Evolutionary conservation across 2,888 invertebrate species (phyloP).

Genomic region (Spisula subtruncata): DNA sequence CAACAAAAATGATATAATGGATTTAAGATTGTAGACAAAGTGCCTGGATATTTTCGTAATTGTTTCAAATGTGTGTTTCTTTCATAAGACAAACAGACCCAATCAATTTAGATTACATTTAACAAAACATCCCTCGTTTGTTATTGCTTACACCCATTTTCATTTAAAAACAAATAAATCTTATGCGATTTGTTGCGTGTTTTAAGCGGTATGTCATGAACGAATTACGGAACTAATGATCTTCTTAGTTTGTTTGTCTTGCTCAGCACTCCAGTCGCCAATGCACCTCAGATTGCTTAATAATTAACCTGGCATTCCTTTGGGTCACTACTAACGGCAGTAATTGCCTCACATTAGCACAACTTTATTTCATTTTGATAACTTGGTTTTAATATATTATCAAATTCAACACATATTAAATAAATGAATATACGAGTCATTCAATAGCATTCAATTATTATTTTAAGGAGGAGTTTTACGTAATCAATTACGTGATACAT

Average conservation of each 20-base stretch:
- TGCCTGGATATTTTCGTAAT: neutral
- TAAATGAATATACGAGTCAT: too few relatives aligned
- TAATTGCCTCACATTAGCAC: neutral
- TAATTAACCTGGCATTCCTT: neutral
- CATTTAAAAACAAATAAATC: conserved; percentile 17
- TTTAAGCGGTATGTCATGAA: neutral
- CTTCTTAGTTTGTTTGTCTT: neutral
- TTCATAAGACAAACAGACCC: neutral
- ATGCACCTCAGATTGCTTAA: neutral
- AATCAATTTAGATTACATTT: neutral
- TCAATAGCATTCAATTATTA: too few relatives aligned
- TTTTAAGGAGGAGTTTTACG: too few relatives aligned
- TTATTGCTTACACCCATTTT: neutral
- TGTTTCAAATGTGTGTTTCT: neutral
- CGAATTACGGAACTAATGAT: neutral
- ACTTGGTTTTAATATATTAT: neutral
- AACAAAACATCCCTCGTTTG: neutral
- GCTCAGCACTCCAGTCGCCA: neutral
- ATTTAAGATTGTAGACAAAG: neutral
- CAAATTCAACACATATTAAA: too few relatives aligned
- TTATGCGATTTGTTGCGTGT: neutral
- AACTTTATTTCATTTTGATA: neutral
- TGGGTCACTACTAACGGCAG: neutral
- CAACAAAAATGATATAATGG: neutral
- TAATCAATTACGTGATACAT: too few relatives aligned